Evolutionary conservation across 2,113 vertebrate species (phyloP), one percentile per base, ranked within the genome.

Genomic region (Hemiprocne comata): DNA sequence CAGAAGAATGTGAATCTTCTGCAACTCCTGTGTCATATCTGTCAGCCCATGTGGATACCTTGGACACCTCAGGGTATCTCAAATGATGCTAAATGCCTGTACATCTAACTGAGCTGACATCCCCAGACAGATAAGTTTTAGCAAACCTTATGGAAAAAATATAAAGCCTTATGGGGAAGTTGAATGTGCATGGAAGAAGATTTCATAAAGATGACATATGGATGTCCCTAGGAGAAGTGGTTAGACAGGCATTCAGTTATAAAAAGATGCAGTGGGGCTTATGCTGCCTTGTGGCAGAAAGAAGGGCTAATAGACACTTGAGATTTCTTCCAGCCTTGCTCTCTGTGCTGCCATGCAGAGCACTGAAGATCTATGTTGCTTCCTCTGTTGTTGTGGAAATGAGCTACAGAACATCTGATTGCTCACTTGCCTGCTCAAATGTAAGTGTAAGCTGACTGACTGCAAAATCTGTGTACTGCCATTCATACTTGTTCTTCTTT

Each of bases 401-500:
- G 53, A 85, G 38, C 23, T 90, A 3, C 14, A 80, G 40, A 92
- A 60, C 0, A 0, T 84, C 75, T 79, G 69, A 75, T 18, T 96
- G 90, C 61, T 95, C 95, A 80, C 61, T 96, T 97, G 24, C 20
- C 64, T 38, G 75, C 61, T 86, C 67, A 79, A 88, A 83, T 17
- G 55, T 5, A 60, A 60, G 64, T 0, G 19, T 34, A 17, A 93
- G 25, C 87, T 80, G 69, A 76, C 71, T 95, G 82, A 85, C 11
- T 69, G 65, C 21, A 64, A 95, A 86, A 69, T 71, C 93, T 96
- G 83, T 78, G 65, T 20, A 1, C 3, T 93, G 92, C 71, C 90
- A 78, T 70, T 93, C 88, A 72, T 64, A 40, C 62, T 90, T 92
- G 92, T 81, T 92, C 79, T 81, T 95, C 94, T 97, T 83, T 70